These are phyloP conservation scores for Limnephilus marmoratus DNA, from an alignment of 2,888 invertebrate genomes.

Conservation along the genomic window DNA sequence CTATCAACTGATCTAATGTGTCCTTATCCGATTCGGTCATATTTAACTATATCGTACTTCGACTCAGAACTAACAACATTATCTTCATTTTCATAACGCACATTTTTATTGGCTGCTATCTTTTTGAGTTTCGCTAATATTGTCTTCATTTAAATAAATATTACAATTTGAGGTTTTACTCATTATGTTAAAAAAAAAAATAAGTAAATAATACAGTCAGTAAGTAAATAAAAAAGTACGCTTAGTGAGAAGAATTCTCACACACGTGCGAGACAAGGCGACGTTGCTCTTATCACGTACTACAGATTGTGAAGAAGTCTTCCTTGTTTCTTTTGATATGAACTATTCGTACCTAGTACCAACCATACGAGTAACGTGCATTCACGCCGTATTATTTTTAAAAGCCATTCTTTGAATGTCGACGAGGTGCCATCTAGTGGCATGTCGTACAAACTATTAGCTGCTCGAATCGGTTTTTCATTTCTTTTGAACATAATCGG, in stretches of 20 bases:
- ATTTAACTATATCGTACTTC: too few relatives aligned
- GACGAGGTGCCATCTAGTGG: not conserved
- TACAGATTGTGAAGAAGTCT: not conserved
- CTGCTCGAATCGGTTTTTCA: not conserved
- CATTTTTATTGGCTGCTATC: too few relatives aligned
- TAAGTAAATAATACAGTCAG: too few relatives aligned
- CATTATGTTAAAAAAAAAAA: too few relatives aligned
- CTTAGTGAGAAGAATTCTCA: not conserved
- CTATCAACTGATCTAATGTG: too few relatives aligned
- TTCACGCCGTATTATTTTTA: not conserved
- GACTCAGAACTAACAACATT: too few relatives aligned
- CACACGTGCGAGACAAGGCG: not conserved
- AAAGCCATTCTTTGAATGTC: not conserved
- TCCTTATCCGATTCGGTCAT: too few relatives aligned
- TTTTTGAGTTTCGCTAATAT: too few relatives aligned
- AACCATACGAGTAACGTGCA: not conserved
- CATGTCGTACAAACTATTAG: not conserved
- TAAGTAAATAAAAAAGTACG: not conserved
- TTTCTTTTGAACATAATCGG: too few relatives aligned
- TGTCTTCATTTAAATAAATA: too few relatives aligned
- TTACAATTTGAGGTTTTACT: too few relatives aligned
- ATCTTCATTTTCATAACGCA: too few relatives aligned
- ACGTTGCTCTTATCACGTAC: not conserved
- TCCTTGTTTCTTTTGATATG: not conserved
- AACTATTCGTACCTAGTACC: not conserved